Evolutionary conservation across 2,797 vertebrate species (phyloP), one percentile per base, ranked within the genome.

Genomic region (Paratrypauchen microcephalus): DNA sequence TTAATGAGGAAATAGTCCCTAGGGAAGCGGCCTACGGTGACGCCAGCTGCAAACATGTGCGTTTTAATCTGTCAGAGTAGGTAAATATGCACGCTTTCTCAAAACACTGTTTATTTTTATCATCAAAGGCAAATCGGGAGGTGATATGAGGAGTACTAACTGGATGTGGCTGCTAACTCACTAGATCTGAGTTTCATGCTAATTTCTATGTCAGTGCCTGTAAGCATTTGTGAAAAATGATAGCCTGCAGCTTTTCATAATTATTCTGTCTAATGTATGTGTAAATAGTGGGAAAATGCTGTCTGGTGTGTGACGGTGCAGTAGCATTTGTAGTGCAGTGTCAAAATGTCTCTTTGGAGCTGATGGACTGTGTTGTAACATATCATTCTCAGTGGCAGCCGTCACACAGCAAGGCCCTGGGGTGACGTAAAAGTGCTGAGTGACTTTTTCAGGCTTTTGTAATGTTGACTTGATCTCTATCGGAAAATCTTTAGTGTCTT

Each of bases 361-460:
- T 76, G 65, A 78, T 71, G 75, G 73, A 73, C 79, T 76, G 56
- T 77, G 75, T 83, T 82, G 84, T 69, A 85, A 74, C 71, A 71
- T 74, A 77, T 82, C 75, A 60, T 41, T 76, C 73, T 71, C 66
- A 71, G 71, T 76, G 24, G 6, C 76, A 77, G 77, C 68, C 67
- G 16, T 41, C 50, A 18, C 71, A 69, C 55, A 21, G 5, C 5
- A 16, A 71, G 64, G 72, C 74, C 70, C 75, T 68, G 63, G 80
- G 72, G 80, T 82, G 81, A 80, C 82, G 81, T 11, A 78, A 58
- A 83, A 81, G 62, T 72, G 82, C 80, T 83, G 77, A 77, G 71
- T 81, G 77, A 76, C 78, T 79, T 77, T 76, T 81, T 58, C 77
- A 61, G 62, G 59, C 67, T 85, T 75, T 73, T 55, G 64, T 61